Conservation (phyloP, 2,797 vertebrate species). For the Lacerta viridis region DNA sequence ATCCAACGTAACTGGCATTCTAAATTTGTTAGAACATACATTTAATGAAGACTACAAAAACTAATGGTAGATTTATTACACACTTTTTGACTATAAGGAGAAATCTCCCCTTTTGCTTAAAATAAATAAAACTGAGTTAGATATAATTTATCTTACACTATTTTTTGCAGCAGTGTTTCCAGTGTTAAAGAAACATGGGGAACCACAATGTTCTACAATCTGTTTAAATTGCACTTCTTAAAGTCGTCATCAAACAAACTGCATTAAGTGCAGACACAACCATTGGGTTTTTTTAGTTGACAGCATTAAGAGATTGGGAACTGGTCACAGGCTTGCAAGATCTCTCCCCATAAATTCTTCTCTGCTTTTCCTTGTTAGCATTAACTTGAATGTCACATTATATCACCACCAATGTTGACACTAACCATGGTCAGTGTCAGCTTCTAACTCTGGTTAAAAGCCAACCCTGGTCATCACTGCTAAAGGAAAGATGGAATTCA, state of each 20-base stretch:
- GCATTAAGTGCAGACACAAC: neutral
- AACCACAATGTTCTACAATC: neutral
- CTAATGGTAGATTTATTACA: neutral
- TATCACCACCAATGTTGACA: neutral
- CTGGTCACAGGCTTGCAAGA: neutral
- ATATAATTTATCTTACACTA: neutral
- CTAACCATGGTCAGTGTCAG: neutral
- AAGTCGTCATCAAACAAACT: neutral
- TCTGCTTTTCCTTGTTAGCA: neutral
- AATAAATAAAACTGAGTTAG: neutral
- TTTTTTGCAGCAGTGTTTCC: neutral
- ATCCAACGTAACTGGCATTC: constrained; percentile 33
- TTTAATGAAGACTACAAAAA: neutral
- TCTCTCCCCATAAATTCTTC: neutral
- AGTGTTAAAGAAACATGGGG: neutral
- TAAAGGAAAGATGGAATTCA: neutral
- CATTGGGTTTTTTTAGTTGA: neutral
- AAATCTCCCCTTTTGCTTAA: neutral
- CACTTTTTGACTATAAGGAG: neutral
- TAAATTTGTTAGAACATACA: neutral
- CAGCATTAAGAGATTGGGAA: neutral
- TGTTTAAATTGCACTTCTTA: neutral
- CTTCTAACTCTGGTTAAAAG: neutral
- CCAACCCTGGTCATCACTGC: neutral
- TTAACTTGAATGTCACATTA: neutral